Base-by-base conservation (phyloP, 2,797 vertebrate genomes). In the Austrolebias charrua region DNA sequence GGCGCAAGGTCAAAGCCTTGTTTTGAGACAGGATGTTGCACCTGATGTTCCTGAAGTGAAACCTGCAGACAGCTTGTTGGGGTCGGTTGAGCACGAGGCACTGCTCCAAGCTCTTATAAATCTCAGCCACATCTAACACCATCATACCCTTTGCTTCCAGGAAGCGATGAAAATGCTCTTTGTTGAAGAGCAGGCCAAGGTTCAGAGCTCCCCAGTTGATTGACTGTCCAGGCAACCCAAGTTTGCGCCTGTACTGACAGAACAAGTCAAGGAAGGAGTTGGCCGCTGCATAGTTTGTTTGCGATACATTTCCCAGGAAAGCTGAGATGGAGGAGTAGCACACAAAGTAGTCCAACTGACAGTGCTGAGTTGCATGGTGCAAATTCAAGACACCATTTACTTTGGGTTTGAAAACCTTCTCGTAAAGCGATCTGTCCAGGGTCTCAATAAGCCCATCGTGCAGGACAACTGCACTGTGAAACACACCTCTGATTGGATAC, bases 121-220 rank as follows among this genome's bases (percentile, higher is more conserved):
- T 89, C 76, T 96, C 94, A 44, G 83, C 62, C 53, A 89, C 76
- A 29, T 93, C 82, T 62, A 96, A 58, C 50, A 91, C 71, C 73
- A 92, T 91, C 60, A 95, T 89, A 33, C 95, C 95, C 70, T 91
- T 95, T 63, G 90, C 86, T 66, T 72, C 89, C 68, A 96, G 81
- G 69, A 95, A 86, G 18, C 56, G 86, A 61, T 94, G 94, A 64
- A 95, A 74, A 15, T 86, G 63, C 0, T 73, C 73, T 75, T 95
- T 93, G 67, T 94, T 92, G 50, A 93, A 69, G 66, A 96, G 73
- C 29, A 96, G 71, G 7, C 94, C 95, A 0, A 96, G 81, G 73
- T 95, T 96, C 80, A 96, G 81, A 51, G 93, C 92, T 31, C 95
- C 94, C 95, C 94, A 95, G 85, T 94, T 96, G 66, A 96, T 92